Evolutionary conservation across 2,113 vertebrate genomes (phyloP), one percentile per base, ranked within the genome.

Genomic region (Microtus pennsylvanicus): DNA sequence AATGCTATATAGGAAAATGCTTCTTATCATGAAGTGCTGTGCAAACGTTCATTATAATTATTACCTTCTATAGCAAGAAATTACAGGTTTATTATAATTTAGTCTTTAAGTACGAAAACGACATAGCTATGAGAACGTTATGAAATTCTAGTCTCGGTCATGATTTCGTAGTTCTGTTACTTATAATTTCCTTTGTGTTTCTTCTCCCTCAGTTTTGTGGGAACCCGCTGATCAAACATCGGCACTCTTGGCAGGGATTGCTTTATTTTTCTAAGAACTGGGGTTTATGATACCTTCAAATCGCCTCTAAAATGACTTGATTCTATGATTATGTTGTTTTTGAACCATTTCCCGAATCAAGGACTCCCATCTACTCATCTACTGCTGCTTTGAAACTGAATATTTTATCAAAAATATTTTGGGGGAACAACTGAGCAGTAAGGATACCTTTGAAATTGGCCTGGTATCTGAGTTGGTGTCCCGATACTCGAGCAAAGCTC

Each of bases 321-420:
- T 94, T 80, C 82, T 81, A 78, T 42, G 74, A 96, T 91, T 78
- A 52, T 91, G 35, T 92, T 98, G 90, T 92, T 94, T 97, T 97
- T 96, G 80, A 97, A 97, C 94, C 69, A n/a, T 70, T 93, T 92
- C 87, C 78, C 33, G 1, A 61, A 80, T 74, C 72, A 65, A 94
- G 88, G n/a, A 69, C 67, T 92, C 95, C 74, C 55, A 96, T 95
- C 81, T 76, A 91, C 47, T 14, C 55, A 96, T 95, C 81, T 76
- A 91, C 55, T 12, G 11, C 96, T 96, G 85, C 90, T 97, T 97
- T 97, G 97, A 97, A 97, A 97, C 55, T 91, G 47, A 94, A 97
- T 92, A 96, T 33, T 82, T 67, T 72, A 90, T 95, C 67, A 97
- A 94, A 93, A 97, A 93, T 95, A 96, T 96, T 38, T 94, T 61